Evolutionary conservation across 1,140 invertebrate genomes (phyloP), one percentile per base, ranked within the genome.

Genomic region (Drosophila triauraria): DNA sequence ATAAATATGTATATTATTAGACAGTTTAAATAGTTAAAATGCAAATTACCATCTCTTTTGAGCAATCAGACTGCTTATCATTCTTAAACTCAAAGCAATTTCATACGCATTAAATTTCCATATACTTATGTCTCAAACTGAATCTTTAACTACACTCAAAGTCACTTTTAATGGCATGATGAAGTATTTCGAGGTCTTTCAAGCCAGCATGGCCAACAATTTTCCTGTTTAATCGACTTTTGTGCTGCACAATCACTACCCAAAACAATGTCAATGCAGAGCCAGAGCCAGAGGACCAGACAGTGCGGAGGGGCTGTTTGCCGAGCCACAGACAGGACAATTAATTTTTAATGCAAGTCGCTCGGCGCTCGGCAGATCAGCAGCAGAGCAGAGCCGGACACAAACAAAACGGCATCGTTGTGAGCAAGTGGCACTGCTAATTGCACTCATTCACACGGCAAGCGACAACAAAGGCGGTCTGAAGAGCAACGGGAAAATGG

Each of bases 371-470:
- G 72, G 32, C 61, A 72, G 72, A 80, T 88, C 84, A 80, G 43
- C 68, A 54, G 46, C 57, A 32, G 50, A 54, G 46, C 57, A 32
- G 50, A 53, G 43, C 57, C 61, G 63, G 62, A 85, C 53, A 51
- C 70, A 76, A 83, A 79, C 75, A 68, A 78, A 78, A 72, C 59
- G 65, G 67, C 76, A 78, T 58, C 68, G 76, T 78, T 76, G 74
- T 78, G 74, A 74, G 77, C 77, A 90, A 72, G 80, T 87, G 84
- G 65, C 79, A 57, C 65, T 87, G 83, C 70, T 88, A 88, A 88
- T 88, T 88, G 84, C 84, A 80, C 85, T 90, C 81, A 88, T 88
- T 88, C 84, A 88, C 84, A 88, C 84, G 77, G 46, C 72, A 47
- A 69, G 51, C 71, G 58, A 60, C 84, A 82, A 88, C 80, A 86